Percentiles rank a stretch among this genome's conserved stretches.
Evolutionary conservation across 2,888 invertebrate genomes (phyloP).

Genomic region (Emesis russula): DNA sequence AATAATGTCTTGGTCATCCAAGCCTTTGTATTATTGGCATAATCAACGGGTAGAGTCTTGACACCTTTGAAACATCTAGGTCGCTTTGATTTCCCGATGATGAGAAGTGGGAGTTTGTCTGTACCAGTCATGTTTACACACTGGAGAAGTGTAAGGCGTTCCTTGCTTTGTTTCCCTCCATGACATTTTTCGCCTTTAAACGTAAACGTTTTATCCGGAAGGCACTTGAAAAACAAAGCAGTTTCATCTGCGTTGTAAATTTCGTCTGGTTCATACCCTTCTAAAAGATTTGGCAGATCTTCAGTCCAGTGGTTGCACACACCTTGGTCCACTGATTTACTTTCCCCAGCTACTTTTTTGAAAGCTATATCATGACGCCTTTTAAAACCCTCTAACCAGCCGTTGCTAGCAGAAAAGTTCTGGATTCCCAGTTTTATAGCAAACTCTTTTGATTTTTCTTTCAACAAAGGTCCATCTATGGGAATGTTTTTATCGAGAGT

Average conservation of each 20-base stretch:
- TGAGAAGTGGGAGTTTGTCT: constrained; percentile 67
- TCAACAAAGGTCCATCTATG: constrained; percentile 46
- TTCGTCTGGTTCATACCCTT: constrained; percentile 47
- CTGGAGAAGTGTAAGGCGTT: constrained; percentile 71
- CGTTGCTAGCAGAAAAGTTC: constrained; percentile 71
- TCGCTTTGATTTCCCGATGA: constrained; percentile 56
- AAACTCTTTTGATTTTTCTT: constrained; percentile 50
- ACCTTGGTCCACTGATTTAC: constrained; percentile 61
- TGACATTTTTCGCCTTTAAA: constrained; percentile 73
- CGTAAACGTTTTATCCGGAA: constrained; percentile 65
- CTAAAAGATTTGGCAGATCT: constrained; percentile 40
- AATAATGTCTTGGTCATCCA: constrained; percentile 15
- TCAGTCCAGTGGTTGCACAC: constrained; percentile 37
- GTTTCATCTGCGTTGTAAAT: constrained; percentile 64
- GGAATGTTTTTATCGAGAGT: constrained; percentile 48
- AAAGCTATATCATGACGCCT: constrained; percentile 79
- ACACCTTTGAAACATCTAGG: constrained; percentile 74
- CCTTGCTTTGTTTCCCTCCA: constrained; percentile 77
- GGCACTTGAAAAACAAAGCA: constrained; percentile 42
- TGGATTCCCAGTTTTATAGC: constrained; percentile 49
- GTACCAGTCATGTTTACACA: constrained; percentile 70
- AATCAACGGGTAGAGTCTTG: constrained; percentile 62
- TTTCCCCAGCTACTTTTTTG: constrained; percentile 83
- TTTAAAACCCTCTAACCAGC: constrained; percentile 83
- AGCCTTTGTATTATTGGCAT: constrained; percentile 60